phyloP scores from a whole-genome alignment of 2,113 vertebrate genomes.

The Silurus glanis region DNA sequence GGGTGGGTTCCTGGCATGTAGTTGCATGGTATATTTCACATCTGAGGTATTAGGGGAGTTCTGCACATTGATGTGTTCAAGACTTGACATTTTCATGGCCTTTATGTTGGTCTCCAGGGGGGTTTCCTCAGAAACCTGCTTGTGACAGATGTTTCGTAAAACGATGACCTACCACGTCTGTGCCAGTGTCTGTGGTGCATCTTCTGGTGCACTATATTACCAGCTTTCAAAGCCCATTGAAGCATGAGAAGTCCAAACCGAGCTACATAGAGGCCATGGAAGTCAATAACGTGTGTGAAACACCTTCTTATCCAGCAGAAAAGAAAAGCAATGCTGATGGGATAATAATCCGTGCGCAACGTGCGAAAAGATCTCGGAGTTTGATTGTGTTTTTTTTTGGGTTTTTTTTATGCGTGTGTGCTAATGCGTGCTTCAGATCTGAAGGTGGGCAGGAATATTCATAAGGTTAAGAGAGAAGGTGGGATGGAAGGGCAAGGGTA shows the following conservation, averaged over 20 bases:
- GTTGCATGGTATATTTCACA: not conserved
- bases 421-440: not conserved
- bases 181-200: not conserved
- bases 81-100: constrained; percentile 10
- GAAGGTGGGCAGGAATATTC: constrained; percentile 67
- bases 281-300: not conserved
- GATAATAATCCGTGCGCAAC: not conserved
- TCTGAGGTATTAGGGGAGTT: not conserved
- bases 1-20: not conserved
- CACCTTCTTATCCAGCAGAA: not conserved
- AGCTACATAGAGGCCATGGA: not conserved
- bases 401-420: not conserved
- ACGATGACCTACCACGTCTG: not conserved
- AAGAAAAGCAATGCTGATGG: not conserved
- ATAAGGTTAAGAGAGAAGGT: constrained; percentile 36
- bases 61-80: not conserved
- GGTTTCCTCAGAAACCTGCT: not conserved
- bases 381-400: not conserved
- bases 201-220: not conserved
- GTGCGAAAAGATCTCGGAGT: not conserved
- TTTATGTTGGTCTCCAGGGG: not conserved
- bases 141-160: not conserved
- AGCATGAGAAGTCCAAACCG: not conserved
- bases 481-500: constrained; percentile 46
- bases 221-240: not conserved